Base-by-base conservation (phyloP, 2,113 vertebrate species). In the Vimba vimba region DNA sequence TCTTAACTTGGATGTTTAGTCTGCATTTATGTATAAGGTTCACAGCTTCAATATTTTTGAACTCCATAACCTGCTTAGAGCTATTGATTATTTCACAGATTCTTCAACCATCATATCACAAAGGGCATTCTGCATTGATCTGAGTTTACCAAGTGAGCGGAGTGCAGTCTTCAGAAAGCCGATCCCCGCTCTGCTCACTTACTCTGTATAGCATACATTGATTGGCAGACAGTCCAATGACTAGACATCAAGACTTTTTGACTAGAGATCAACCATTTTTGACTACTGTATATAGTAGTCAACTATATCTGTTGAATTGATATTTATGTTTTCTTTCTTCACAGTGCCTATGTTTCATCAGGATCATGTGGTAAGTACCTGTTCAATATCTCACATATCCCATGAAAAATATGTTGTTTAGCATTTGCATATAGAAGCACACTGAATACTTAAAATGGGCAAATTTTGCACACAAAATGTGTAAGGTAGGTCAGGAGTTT, bases 331-430 rank as follows among this genome's bases (percentile, higher is more conserved):
- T 50, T 77, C 4, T 9, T 71, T 84, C 25, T 79, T 43, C 74
- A 74, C 85, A 93, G 92, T 82, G 3, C 21, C 78, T 2, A 60
- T 13, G 25, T 80, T 92, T 81, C 88, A 86, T n/a, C 90, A 93
- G 64, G 89, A 76, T 55, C 17, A 79, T n/a, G 27, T 87, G 92
- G 93, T 94, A 27, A 86, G 88, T 36, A 69, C 15, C 27, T 30
- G 36, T 13, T 60, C 30, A 75, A 8, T 45, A 25, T 59, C 47
- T 39, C 52, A 74, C 13, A 55, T 83, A 36, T 69, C 25, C 23
- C 0, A 4, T 79, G 11, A 79, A 79, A 23, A 59, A 79, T n/a
- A 39, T n/a, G 17, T 39, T 6, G 19, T 27, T 36, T 6, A 36
- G 74, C 52, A 55, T 23, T 23, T 21, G 30, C 21, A 43, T 78